A percentile compares a stretch with the other conserved stretches of the same genome.
phyloP scores from a whole-genome alignment of 2,113 vertebrate genomes.

The Clarias magur region DNA sequence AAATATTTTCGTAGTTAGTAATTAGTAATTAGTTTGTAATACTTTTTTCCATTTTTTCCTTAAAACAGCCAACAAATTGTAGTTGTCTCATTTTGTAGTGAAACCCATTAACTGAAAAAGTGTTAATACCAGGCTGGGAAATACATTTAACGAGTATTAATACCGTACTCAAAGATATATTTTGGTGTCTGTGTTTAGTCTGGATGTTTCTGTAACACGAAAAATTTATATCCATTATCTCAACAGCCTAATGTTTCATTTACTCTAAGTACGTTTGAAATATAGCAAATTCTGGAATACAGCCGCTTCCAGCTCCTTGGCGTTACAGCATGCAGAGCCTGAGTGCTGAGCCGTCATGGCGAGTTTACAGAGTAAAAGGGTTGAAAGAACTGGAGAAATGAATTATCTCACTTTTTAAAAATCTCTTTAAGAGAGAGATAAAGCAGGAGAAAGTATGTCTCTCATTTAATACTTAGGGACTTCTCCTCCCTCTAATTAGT shows the following conservation, averaged over 20 bases:
- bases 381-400: constrained; percentile 1
- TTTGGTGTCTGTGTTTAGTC: neutral
- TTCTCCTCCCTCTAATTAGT: constrained; percentile 10
- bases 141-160: neutral
- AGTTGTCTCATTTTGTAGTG: too few species aligned
- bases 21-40: too few species aligned
- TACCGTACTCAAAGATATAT: neutral
- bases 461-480: constrained; percentile 12
- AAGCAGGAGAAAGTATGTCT: constrained; percentile 12
- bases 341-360: neutral
- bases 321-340: neutral
- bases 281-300: constrained; percentile 4
- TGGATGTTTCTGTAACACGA: neutral
- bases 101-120: neutral
- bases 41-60: too few species aligned
- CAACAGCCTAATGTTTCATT: neutral
- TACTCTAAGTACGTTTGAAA: neutral
- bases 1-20: too few species aligned
- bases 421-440: neutral
- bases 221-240: neutral
- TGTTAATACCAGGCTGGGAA: neutral
- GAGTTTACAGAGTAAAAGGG: neutral
- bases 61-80: too few species aligned
- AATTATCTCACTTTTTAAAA: constrained; percentile 9
- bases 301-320: neutral